phyloP scores from a whole-genome alignment of 2,888 invertebrate genomes.

The Anodontia alba region DNA sequence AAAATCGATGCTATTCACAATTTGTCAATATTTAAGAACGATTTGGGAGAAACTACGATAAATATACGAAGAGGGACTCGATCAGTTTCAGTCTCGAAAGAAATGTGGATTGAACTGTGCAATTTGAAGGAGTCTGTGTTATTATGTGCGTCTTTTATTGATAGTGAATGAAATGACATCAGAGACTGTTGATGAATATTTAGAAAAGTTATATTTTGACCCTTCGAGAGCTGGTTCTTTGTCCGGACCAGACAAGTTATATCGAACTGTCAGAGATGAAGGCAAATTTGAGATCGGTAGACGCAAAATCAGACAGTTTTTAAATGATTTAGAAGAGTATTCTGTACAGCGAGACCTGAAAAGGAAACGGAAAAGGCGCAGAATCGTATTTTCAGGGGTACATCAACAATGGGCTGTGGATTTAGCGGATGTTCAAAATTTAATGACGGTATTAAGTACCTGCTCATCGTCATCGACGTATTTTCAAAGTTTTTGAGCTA shows the following conservation, averaged over 20 bases:
- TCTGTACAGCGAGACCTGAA: slow-evolving; percentile 4
- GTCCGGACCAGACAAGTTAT: slow-evolving; percentile 20
- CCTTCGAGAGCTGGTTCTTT: background rate
- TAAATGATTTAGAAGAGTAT: slow-evolving; percentile 2
- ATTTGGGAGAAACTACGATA: background rate
- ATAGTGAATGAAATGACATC: background rate
- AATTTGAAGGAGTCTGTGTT: slow-evolving; percentile 22
- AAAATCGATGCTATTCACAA: slow-evolving; percentile 23
- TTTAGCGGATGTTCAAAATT: slow-evolving; percentile 22
- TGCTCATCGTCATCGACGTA: slow-evolving; percentile 17
- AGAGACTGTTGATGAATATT: background rate
- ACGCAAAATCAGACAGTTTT: slow-evolving; percentile 14
- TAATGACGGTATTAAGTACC: slow-evolving; percentile 27
- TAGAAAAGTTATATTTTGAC: background rate
- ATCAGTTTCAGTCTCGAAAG: slow-evolving; percentile 21
- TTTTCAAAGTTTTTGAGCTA: slow-evolving; percentile 32
- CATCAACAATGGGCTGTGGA: slow-evolving; percentile 22
- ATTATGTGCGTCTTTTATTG: slow-evolving; percentile 8
- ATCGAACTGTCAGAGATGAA: slow-evolving; percentile 11
- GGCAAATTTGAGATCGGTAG: slow-evolving; percentile 22
- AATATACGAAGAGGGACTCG: slow-evolving; percentile 27
- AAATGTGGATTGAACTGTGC: slow-evolving; percentile 15
- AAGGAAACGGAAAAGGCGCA: slow-evolving; percentile 19
- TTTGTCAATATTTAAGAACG: slow-evolving; percentile 26
- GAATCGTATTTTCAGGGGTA: slow-evolving; percentile 18